These are phyloP conservation scores for Monopterus albus DNA, from an alignment of 2,113 vertebrate species.

Conservation along the genomic window DNA sequence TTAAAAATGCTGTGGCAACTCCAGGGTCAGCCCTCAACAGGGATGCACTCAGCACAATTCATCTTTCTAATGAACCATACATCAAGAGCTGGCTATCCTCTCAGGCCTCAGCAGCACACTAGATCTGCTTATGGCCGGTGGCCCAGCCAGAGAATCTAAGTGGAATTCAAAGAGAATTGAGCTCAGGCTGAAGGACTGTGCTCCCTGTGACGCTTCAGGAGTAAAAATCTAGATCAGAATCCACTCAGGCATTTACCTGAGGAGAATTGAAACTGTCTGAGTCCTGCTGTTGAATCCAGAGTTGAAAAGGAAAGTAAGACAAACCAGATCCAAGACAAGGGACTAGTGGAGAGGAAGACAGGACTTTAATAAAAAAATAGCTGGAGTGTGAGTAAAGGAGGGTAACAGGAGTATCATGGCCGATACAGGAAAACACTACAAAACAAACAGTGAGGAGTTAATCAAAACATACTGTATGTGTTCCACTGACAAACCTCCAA, in stretches of 20 bases:
- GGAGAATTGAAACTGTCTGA: constrained; percentile 48
- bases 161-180: constrained; percentile 66
- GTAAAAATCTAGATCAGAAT: constrained; percentile 59
- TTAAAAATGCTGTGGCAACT: not conserved
- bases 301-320: too few species aligned
- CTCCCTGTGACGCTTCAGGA: constrained; percentile 31
- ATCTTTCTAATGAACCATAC: constrained; percentile 65
- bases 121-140: constrained; percentile 42
- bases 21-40: constrained; percentile 37
- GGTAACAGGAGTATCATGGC: too few species aligned
- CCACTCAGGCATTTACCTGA: constrained; percentile 62
- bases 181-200: constrained; percentile 29
- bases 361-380: too few species aligned
- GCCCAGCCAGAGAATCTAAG: constrained; percentile 38
- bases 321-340: too few species aligned
- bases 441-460: too few species aligned
- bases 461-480: too few species aligned
- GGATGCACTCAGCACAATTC: constrained; percentile 52
- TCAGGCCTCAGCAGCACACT: constrained; percentile 22
- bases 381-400: too few species aligned
- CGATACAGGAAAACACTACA: too few species aligned
- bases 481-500: too few species aligned
- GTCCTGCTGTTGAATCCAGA: constrained; percentile 43
- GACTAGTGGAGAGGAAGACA: too few species aligned
- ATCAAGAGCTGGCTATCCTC: constrained; percentile 54